These are phyloP conservation scores for Drosophila barbarae DNA, from an alignment of 2,888 invertebrate genomes.

Conservation along the genomic window DNA sequence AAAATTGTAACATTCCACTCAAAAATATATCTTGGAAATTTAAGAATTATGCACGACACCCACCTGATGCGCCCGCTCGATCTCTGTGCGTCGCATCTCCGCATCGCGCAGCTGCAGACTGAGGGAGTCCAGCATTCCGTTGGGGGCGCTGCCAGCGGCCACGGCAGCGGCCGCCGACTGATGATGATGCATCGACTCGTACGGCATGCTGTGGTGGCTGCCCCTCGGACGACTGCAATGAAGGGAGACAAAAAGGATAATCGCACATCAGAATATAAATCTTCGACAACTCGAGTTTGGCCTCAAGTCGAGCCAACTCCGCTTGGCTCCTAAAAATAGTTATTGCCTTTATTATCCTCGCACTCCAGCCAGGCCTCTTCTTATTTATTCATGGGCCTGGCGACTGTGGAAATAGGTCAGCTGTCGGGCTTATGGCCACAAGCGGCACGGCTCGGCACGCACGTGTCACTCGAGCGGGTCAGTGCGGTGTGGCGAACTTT, in stretches of 20 bases:
- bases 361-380: constrained; percentile 1
- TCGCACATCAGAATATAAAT: constrained; percentile 38
- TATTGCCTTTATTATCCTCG: constrained; percentile 32
- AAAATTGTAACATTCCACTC: not conserved
- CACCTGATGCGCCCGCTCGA: constrained; percentile 86
- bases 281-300: constrained; percentile 9
- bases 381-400: constrained; percentile 53
- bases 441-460: constrained; percentile 19
- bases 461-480: constrained; percentile 18
- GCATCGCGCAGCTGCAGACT: constrained; percentile 89
- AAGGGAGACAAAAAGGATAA: constrained; percentile 8
- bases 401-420: constrained; percentile 58
- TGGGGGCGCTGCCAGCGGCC: constrained; percentile 68
- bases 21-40: not conserved
- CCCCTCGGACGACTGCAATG: constrained; percentile 59
- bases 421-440: constrained; percentile 39
- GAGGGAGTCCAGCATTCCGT: constrained; percentile 82
- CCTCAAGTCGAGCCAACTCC: constrained; percentile 2
- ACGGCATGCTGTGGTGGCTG: constrained; percentile 75
- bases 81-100: constrained; percentile 87
- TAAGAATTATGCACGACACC: constrained; percentile 29
- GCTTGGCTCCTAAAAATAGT: constrained; percentile 32
- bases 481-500: constrained; percentile 65
- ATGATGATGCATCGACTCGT: constrained; percentile 78
- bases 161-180: constrained; percentile 75